Conservation (phyloP, 2,797 vertebrate genomes). For the Gallinago stenura region DNA sequence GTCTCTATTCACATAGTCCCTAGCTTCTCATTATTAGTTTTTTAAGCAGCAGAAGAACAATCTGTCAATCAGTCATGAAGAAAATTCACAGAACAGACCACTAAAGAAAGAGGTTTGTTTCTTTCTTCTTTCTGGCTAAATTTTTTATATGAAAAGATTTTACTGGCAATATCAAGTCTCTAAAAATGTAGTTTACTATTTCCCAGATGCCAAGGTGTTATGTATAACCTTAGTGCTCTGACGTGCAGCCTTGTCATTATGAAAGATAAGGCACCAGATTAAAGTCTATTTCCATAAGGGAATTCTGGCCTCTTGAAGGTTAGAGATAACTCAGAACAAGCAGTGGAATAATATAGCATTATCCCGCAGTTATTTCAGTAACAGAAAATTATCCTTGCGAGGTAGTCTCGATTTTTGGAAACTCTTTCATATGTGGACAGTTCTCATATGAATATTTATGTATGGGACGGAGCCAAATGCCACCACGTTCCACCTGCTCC, state of each 20-base stretch:
- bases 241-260: background rate
- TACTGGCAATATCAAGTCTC: background rate
- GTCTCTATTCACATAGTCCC: background rate
- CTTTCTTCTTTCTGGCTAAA: background rate
- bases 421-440: background rate
- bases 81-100: background rate
- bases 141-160: background rate
- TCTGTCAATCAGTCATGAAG: background rate
- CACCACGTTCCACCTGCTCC: background rate
- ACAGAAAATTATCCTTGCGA: background rate
- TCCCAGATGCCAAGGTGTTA: background rate
- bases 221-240: background rate
- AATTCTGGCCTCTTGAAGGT: background rate
- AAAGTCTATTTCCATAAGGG: background rate
- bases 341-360: background rate
- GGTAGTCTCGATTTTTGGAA: background rate
- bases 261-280: background rate
- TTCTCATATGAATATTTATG: background rate
- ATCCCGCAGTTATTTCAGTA: background rate
- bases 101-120: background rate
- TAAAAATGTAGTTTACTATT: background rate
- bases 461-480: background rate
- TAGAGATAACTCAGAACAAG: background rate
- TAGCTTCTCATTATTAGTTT: background rate
- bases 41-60: background rate